phyloP scores from a whole-genome alignment of 2,113 vertebrate species.

The Oxygymnocypris stewartii region DNA sequence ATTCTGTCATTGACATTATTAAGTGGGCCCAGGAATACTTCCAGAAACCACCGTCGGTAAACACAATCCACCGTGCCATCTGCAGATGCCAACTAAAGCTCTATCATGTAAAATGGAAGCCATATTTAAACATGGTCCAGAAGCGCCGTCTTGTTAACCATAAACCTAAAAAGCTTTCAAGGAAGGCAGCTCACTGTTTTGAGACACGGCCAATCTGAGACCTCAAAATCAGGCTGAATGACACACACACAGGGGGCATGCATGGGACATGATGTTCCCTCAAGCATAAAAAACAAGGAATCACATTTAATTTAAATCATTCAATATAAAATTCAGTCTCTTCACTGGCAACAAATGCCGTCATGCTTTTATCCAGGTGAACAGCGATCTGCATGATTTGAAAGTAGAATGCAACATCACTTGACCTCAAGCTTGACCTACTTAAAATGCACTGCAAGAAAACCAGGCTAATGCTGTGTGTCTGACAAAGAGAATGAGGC shows the following conservation, averaged over 20 bases:
- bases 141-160: too few species aligned
- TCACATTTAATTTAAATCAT: constrained; percentile 36
- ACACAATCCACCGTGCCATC: too few species aligned
- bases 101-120: too few species aligned
- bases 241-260: background rate
- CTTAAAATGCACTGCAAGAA: constrained; percentile 20
- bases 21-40: too few species aligned
- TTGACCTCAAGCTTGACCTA: constrained; percentile 47
- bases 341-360: background rate
- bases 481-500: background rate
- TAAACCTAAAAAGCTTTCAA: background rate
- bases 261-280: background rate
- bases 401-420: constrained; percentile 33
- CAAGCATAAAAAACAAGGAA: background rate
- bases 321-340: background rate
- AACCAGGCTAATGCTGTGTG: constrained; percentile 29
- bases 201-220: background rate
- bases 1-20: too few species aligned
- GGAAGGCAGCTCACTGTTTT: background rate
- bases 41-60: too few species aligned
- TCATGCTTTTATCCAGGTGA: background rate
- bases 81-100: too few species aligned
- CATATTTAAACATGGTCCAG: too few species aligned
- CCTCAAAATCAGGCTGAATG: background rate
- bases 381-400: background rate